Conservation (phyloP, 2,888 invertebrate species). For the Sesamia inferens region DNA sequence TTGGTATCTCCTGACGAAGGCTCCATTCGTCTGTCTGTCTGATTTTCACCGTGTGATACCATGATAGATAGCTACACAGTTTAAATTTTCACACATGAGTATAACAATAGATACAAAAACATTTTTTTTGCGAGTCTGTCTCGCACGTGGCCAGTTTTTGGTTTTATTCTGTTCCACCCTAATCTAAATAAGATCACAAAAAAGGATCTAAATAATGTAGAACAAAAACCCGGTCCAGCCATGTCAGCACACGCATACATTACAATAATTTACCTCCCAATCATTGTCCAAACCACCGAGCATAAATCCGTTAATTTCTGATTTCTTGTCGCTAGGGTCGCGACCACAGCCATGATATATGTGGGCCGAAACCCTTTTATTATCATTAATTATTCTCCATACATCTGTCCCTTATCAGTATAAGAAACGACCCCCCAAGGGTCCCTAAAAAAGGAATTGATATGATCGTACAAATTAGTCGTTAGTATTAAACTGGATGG, state of each 20-base stretch:
- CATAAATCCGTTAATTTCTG: slow-evolving; percentile 68
- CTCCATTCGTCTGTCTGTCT: no score
- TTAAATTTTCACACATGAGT: no score
- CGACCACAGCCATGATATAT: slow-evolving; percentile 65
- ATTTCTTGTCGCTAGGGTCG: slow-evolving; percentile 64
- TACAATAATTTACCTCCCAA: slow-evolving; percentile 8
- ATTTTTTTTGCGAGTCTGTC: no score
- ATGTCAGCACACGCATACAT: neutral
- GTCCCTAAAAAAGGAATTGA: slow-evolving; percentile 57
- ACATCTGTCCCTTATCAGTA: slow-evolving; percentile 59
- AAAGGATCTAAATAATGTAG: neutral
- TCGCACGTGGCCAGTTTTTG: no score
- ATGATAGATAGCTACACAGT: no score
- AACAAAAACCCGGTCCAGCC: neutral
- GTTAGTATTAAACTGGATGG: slow-evolving; percentile 53
- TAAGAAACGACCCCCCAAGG: slow-evolving; percentile 55
- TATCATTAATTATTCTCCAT: slow-evolving; percentile 67
- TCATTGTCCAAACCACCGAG: slow-evolving; percentile 13
- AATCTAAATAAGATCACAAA: neutral
- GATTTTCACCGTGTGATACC: no score
- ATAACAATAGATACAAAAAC: no score
- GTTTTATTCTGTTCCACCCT: neutral
- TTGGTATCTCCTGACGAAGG: no score
- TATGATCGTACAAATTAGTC: slow-evolving; percentile 61
- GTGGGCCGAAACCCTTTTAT: slow-evolving; percentile 59